These are phyloP conservation scores for Atractosteus spatula DNA, from an alignment of 2,113 vertebrate genomes.

Conservation along the genomic window DNA sequence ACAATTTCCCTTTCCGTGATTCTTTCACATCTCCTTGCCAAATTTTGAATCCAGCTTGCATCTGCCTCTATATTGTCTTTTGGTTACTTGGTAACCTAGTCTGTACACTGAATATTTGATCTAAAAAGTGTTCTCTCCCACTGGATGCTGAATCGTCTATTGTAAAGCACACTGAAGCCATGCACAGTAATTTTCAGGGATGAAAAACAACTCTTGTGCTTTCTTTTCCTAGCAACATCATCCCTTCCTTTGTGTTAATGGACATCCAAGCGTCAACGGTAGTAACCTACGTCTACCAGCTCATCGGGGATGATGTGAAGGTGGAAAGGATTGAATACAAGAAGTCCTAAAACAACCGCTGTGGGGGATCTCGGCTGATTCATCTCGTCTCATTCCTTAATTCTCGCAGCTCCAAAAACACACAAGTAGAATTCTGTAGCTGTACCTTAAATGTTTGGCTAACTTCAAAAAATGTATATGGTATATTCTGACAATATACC, in stretches of 20 bases:
- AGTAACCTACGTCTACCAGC: constrained; percentile 96
- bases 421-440: constrained; percentile 37
- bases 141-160: too few relatives aligned
- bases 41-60: too few relatives aligned
- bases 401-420: constrained; percentile 41
- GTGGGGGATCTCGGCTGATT: constrained; percentile 24
- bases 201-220: not conserved
- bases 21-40: too few relatives aligned
- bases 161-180: too few relatives aligned
- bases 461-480: too few relatives aligned
- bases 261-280: constrained; percentile 98
- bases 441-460: constrained; percentile 37
- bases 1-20: too few relatives aligned
- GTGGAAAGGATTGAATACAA: constrained; percentile 99
- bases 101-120: too few relatives aligned
- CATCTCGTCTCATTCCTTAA: constrained; percentile 60
- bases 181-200: too few relatives aligned
- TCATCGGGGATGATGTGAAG: constrained; percentile 96
- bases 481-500: too few relatives aligned
- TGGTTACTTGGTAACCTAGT: too few relatives aligned
- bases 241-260: constrained; percentile 97
- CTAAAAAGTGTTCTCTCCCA: too few relatives aligned
- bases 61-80: too few relatives aligned
- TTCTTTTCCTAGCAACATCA: constrained; percentile 84
- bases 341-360: constrained; percentile 74